Percentiles rank a stretch among this genome's conserved stretches.
phyloP scores from a whole-genome alignment of 2,797 vertebrate genomes.

The Melanotaenia boesemani region DNA sequence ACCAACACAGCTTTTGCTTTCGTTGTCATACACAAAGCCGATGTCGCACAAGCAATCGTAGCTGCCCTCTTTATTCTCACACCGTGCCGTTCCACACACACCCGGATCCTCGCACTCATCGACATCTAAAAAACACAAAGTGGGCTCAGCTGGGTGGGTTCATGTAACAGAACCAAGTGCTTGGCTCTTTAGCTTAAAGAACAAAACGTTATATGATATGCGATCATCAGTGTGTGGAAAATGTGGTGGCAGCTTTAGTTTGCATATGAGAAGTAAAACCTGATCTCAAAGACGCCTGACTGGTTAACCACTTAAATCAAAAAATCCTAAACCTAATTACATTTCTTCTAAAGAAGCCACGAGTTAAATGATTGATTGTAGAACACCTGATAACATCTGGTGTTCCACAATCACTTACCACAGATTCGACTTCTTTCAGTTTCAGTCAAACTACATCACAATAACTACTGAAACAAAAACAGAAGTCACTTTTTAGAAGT shows the following conservation, averaged over 20 bases:
- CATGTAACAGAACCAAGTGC: neutral
- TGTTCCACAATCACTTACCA: neutral
- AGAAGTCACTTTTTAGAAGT: neutral
- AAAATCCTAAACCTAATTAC: neutral
- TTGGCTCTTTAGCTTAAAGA: neutral
- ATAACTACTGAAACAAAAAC: neutral
- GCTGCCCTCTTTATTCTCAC: constrained; percentile 87
- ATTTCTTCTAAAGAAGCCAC: neutral
- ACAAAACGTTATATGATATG: neutral
- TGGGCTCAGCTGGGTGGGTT: constrained; percentile 6
- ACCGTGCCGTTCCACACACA: constrained; percentile 90
- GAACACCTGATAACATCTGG: neutral
- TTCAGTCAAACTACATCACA: neutral
- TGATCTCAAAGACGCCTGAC: too few relatives aligned
- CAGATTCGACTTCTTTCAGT: neutral
- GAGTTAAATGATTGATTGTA: neutral
- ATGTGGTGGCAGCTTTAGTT: neutral
- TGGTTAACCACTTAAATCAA: neutral
- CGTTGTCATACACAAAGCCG: constrained; percentile 87
- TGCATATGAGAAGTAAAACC: too few relatives aligned
- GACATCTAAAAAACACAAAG: constrained; percentile 83
- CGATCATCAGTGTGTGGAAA: too few relatives aligned
- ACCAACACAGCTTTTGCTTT: constrained; percentile 90
- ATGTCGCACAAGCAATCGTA: constrained; percentile 90
- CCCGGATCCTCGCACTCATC: constrained; percentile 86